phyloP scores from a whole-genome alignment of 2,113 vertebrate species.

The Chloebia gouldiae region DNA sequence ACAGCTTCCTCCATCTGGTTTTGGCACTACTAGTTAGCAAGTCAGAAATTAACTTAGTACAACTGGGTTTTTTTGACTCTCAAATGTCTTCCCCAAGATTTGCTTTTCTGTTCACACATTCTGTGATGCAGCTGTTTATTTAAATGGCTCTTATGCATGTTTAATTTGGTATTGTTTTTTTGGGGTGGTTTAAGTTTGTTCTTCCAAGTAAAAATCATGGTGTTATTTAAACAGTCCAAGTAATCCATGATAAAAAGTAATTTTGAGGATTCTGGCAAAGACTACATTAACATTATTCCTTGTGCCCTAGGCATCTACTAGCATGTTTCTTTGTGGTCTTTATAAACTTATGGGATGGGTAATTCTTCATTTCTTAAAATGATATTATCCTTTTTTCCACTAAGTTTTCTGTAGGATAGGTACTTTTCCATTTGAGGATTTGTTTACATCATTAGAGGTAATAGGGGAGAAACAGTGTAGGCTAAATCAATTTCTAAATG shows the following conservation, averaged over 20 bases:
- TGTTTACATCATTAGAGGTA: neutral
- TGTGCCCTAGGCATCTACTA: neutral
- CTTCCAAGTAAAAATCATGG: neutral
- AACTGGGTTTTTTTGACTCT: rapidly evolving
- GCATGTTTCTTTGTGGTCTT: neutral
- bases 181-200: neutral
- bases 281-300: neutral
- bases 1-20: neutral
- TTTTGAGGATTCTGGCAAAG: neutral
- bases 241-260: neutral
- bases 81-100: neutral
- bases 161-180: neutral
- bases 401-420: neutral
- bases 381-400: neutral
- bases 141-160: neutral
- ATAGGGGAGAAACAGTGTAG: neutral
- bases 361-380: neutral
- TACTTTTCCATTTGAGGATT: neutral
- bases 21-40: neutral
- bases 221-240: neutral
- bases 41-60: neutral
- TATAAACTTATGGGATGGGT: neutral
- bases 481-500: neutral
- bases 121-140: neutral
- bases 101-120: neutral